A percentile compares a stretch with the other conserved stretches of the same genome.
phyloP scores from a whole-genome alignment of 2,888 invertebrate species.

The Acanthococcus lagerstroemiae region DNA sequence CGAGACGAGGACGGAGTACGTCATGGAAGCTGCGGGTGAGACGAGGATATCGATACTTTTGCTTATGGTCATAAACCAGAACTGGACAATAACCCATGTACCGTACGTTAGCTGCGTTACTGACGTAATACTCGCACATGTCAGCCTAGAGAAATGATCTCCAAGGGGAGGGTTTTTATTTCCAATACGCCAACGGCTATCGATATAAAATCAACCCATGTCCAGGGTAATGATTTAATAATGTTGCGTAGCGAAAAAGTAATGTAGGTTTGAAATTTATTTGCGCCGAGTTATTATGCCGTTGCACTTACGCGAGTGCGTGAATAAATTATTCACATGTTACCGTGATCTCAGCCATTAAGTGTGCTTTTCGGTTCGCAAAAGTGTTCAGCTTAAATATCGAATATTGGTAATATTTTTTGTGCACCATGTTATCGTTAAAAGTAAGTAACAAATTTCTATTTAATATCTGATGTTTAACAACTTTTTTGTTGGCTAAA shows the following conservation, averaged over 20 bases:
- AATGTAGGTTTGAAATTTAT: constrained; percentile 29
- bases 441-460: background rate
- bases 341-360: constrained; percentile 22
- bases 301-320: constrained; percentile 23
- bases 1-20: constrained; percentile 1
- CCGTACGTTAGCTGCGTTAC: constrained; percentile 6
- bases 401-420: no score
- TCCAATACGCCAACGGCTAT: constrained; percentile 24
- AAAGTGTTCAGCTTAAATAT: background rate
- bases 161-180: constrained; percentile 28
- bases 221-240: constrained; percentile 31
- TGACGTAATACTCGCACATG: constrained; percentile 27
- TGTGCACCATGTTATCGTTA: background rate
- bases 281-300: constrained; percentile 17
- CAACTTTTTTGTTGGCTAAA: background rate
- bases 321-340: constrained; percentile 29
- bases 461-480: background rate
- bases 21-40: background rate
- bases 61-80: constrained; percentile 30
- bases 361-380: background rate
- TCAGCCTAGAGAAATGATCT: constrained; percentile 30
- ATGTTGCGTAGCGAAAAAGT: constrained; percentile 27
- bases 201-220: constrained; percentile 26
- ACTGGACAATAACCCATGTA: constrained; percentile 22
- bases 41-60: constrained; percentile 13